These are phyloP conservation scores for Sparus aurata DNA, from an alignment of 2,797 vertebrate genomes.

Conservation along the genomic window DNA sequence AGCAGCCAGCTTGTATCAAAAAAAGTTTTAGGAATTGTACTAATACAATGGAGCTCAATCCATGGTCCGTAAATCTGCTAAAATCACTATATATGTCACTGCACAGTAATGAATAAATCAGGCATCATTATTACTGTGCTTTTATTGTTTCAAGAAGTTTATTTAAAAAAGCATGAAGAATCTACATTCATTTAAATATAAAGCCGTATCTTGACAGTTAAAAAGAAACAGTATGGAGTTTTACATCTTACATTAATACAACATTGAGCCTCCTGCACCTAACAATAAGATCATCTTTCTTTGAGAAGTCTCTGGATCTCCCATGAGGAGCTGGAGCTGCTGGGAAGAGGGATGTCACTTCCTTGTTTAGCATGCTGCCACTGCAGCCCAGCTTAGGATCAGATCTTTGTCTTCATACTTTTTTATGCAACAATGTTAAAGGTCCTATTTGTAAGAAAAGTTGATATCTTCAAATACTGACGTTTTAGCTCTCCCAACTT, in stretches of 20 bases:
- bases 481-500: no score
- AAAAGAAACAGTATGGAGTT: neutral
- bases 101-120: slow-evolving; percentile 1
- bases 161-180: neutral
- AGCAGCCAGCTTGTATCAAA: neutral
- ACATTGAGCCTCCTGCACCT: neutral
- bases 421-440: neutral
- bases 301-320: neutral
- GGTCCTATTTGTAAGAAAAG: no score
- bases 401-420: neutral
- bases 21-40: neutral
- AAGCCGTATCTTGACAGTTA: neutral
- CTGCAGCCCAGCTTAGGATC: fast-evolving
- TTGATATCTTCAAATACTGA: no score
- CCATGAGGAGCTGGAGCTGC: neutral
- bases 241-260: neutral
- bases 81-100: neutral
- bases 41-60: neutral
- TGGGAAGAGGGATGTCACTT: neutral
- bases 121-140: neutral
- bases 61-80: neutral
- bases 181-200: neutral
- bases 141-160: neutral
- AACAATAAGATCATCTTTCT: neutral
- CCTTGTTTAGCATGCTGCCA: neutral